Evolutionary conservation across 2,797 vertebrate genomes (phyloP), one percentile per base, ranked within the genome.

Genomic region (Dallia pectoralis): DNA sequence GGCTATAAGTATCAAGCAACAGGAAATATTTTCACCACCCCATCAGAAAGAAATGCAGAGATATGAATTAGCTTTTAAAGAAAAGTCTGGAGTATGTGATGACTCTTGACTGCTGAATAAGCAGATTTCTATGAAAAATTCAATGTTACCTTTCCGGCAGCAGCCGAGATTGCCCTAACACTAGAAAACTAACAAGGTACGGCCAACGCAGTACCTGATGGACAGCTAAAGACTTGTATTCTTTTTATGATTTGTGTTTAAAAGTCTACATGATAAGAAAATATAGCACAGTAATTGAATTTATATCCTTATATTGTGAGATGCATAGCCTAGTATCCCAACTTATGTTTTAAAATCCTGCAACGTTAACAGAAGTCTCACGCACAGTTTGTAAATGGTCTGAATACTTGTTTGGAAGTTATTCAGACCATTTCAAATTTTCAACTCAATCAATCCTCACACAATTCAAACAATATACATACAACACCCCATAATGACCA

Each of bases 91-190:
- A 81, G 77, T 67, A 63, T 79, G 79, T 80, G 75, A 88, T 79
- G 81, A 89, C 79, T 89, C 78, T 85, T 79, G 78, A 82, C 76
- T 77, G 78, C 82, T 87, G 85, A 89, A 89, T 90, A 90, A 92
- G 90, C 47, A 74, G 84, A 89, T 93, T 90, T 87, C 88, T 89
- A 92, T 91, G 88, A 89, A 88, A 90, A 91, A 89, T 88, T 83
- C 82, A 88, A 84, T 86, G 82, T 86, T 89, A 81, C 63, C 80
- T 82, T 77, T 82, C 51, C 79, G 84, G 78, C 82, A 9, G 79
- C 64, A 73, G 73, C 81, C 81, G 79, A 87, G 84, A 75, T n/a
- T n/a, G 83, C 87, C 79, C 79, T 75, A 65, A 69, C 77, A 74
- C 73, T 53, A 77, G 76, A 48, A 81, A 81, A 82, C 77, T 67